Evolutionary conservation across 2,797 vertebrate species (phyloP).

Genomic region (Pseudochromis fuscus): DNA sequence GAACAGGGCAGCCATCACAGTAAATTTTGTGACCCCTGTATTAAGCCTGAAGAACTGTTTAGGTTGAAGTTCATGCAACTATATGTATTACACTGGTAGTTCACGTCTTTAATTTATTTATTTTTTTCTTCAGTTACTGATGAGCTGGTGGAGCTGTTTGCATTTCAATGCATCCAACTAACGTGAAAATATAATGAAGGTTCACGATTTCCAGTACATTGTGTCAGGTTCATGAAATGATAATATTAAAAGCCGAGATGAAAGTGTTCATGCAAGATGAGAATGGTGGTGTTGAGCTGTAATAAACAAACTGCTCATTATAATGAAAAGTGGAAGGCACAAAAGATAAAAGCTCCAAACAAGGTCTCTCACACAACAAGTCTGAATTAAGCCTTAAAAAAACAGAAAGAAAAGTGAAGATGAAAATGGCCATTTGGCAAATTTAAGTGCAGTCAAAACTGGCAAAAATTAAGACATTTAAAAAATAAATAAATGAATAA

Average conservation of each 20-base stretch:
- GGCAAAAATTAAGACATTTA: too few species aligned
- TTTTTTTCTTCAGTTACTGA: too few species aligned
- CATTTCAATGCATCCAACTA: not conserved
- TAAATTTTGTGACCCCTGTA: too few species aligned
- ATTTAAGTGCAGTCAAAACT: not conserved
- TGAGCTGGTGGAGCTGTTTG: not conserved
- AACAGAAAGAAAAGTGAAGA: not conserved
- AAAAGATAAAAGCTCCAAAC: slow-evolving; percentile 17
- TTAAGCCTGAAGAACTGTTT: too few species aligned
- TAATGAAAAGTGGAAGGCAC: slow-evolving; percentile 22
- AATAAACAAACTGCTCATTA: slow-evolving; percentile 8
- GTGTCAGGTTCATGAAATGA: slow-evolving; percentile 6
- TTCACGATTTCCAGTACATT: not conserved
- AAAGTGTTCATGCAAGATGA: slow-evolving; percentile 2
- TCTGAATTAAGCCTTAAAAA: not conserved
- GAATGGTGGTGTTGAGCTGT: slow-evolving; percentile 6
- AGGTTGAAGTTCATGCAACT: too few species aligned
- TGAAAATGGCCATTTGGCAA: slow-evolving; percentile 3
- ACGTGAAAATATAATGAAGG: not conserved
- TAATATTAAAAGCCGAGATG: slow-evolving; percentile 8
- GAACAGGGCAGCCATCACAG: too few species aligned
- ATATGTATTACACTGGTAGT: too few species aligned
- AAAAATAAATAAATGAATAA: not conserved
- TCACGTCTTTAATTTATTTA: too few species aligned
- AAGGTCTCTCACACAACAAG: not conserved